phyloP scores from a whole-genome alignment of 2,113 vertebrate genomes.

The Ifrita kowaldi region DNA sequence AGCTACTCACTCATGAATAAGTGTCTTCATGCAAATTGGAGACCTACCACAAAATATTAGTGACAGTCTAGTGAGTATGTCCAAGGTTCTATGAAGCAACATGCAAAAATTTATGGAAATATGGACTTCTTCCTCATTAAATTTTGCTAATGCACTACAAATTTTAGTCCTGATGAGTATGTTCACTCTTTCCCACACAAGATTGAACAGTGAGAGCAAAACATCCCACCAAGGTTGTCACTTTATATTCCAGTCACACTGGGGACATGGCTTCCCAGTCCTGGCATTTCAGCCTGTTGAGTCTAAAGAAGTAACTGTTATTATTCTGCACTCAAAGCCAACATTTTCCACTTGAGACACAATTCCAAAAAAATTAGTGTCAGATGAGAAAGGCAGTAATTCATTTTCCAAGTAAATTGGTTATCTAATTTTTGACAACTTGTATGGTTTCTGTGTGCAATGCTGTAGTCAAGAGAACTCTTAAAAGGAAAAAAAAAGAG shows the following conservation, averaged over 20 bases:
- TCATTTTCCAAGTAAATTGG: conserved; percentile 59
- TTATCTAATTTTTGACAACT: conserved; percentile 57
- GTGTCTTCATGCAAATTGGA: neutral
- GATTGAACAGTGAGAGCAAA: neutral
- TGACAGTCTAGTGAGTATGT: conserved; percentile 19
- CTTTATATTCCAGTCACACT: conserved; percentile 63
- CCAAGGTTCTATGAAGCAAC: neutral
- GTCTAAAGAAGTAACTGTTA: conserved; percentile 50
- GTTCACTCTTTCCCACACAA: conserved; percentile 2
- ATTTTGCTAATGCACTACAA: neutral
- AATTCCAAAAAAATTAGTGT: conserved; percentile 65
- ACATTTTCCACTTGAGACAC: conserved; percentile 62
- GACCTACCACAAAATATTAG: conserved; percentile 45
- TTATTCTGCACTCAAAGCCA: conserved; percentile 48
- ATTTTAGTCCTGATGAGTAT: conserved; percentile 5
- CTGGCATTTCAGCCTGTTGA: conserved; percentile 60
- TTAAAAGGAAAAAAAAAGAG: neutral
- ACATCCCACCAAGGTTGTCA: neutral
- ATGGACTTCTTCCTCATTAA: neutral
- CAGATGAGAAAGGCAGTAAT: conserved; percentile 56
- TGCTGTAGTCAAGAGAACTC: conserved; percentile 3
- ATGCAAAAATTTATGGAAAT: conserved; percentile 17
- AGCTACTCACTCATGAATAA: neutral
- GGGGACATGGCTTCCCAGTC: conserved; percentile 32
- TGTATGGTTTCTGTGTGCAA: neutral